Conservation (phyloP, 2,888 invertebrate species). For the Rhagium mordax region DNA sequence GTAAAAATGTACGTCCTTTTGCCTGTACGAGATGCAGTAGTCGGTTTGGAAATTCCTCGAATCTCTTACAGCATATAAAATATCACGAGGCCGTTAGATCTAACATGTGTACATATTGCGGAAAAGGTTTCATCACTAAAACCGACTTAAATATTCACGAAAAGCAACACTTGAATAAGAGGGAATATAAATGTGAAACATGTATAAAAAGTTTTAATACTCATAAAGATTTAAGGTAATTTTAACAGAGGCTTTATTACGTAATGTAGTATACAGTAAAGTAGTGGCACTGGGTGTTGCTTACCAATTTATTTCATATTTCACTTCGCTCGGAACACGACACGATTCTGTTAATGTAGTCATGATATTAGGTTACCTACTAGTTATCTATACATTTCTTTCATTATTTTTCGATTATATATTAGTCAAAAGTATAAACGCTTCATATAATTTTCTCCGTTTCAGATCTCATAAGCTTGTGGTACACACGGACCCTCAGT, state of each 20-base stretch:
- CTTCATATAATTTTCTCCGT: slow-evolving; percentile 12
- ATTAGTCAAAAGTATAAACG: not conserved
- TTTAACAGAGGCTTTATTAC: too few relatives aligned
- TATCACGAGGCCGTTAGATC: slow-evolving; percentile 59
- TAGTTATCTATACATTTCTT: too few relatives aligned
- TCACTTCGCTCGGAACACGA: too few relatives aligned
- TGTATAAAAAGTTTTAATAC: slow-evolving; percentile 61
- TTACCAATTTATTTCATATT: too few relatives aligned
- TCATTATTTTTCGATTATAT: too few relatives aligned
- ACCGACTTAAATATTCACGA: slow-evolving; percentile 60
- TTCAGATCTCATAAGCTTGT: slow-evolving; percentile 60
- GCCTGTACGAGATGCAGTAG: slow-evolving; percentile 58
- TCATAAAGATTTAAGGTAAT: slow-evolving; percentile 58
- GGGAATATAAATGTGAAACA: slow-evolving; percentile 58
- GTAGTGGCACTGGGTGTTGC: too few relatives aligned
- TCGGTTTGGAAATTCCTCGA: slow-evolving; percentile 58
- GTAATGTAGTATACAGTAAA: too few relatives aligned
- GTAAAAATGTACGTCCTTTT: slow-evolving; percentile 58
- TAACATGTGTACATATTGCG: slow-evolving; percentile 61
- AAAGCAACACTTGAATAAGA: slow-evolving; percentile 59
- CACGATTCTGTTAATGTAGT: too few relatives aligned
- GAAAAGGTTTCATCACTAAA: slow-evolving; percentile 67
- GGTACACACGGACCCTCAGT: slow-evolving; percentile 61
- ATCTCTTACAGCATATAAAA: slow-evolving; percentile 59
- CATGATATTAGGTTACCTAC: too few relatives aligned